These are phyloP conservation scores for Hedychridium roseum DNA, from an alignment of 2,888 invertebrate genomes.

Conservation along the genomic window DNA sequence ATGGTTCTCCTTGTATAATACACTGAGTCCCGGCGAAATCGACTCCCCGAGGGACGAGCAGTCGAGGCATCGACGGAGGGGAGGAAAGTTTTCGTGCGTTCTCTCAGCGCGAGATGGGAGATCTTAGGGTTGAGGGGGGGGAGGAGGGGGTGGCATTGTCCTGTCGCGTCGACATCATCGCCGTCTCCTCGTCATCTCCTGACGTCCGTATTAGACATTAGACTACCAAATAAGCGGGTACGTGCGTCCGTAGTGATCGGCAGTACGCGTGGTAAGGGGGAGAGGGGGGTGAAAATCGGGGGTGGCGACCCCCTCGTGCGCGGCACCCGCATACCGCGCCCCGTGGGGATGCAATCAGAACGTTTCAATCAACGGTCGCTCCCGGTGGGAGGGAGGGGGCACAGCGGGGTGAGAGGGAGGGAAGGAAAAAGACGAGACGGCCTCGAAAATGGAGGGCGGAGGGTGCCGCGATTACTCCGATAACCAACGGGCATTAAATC, in stretches of 20 bases:
- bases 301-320: constrained; percentile 37
- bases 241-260: constrained; percentile 21
- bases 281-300: constrained; percentile 27
- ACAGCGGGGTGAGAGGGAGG: constrained; percentile 19
- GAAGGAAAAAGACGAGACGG: constrained; percentile 20
- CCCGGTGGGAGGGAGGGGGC: constrained; percentile 37
- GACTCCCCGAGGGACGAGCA: too few relatives aligned
- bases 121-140: too few relatives aligned
- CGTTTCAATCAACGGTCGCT: constrained; percentile 63
- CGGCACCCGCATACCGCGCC: constrained; percentile 54
- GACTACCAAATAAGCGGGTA: constrained; percentile 64
- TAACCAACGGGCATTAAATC: constrained; percentile 61
- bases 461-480: constrained; percentile 55
- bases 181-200: constrained; percentile 31
- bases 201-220: constrained; percentile 56
- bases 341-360: constrained; percentile 63
- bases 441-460: constrained; percentile 23
- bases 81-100: too few relatives aligned
- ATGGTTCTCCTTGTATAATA: too few relatives aligned
- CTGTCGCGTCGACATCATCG: constrained; percentile 12
- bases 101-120: too few relatives aligned
- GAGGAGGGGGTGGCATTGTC: constrained; percentile 11
- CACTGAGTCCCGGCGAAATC: too few relatives aligned
- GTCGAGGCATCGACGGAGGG: too few relatives aligned
- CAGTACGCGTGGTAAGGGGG: constrained; percentile 15